Evolutionary conservation across 2,113 vertebrate genomes (phyloP).

Genomic region (Montifringilla adamsi): DNA sequence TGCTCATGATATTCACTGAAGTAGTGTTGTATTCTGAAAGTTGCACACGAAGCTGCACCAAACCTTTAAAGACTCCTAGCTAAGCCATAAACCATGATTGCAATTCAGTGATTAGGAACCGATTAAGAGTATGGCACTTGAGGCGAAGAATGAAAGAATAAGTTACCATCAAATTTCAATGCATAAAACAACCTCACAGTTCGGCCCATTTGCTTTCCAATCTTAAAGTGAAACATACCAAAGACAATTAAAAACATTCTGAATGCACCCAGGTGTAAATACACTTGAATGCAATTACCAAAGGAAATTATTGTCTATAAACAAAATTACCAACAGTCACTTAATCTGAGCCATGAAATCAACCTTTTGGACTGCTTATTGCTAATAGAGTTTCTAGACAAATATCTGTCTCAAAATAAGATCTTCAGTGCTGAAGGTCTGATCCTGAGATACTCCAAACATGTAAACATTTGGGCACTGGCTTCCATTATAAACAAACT

Average conservation of each 20-base stretch:
- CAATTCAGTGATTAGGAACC: slow-evolving; percentile 14
- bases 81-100: slow-evolving; percentile 17
- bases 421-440: background rate
- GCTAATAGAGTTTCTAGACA: background rate
- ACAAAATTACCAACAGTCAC: background rate
- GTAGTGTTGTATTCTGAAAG: background rate
- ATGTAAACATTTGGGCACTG: background rate
- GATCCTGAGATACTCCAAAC: background rate
- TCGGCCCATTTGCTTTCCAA: background rate
- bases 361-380: background rate
- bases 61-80: slow-evolving; percentile 9
- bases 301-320: slow-evolving; percentile 6
- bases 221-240: background rate
- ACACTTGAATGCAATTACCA: background rate
- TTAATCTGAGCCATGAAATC: slow-evolving; percentile 6
- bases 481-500: background rate
- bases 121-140: slow-evolving; percentile 1
- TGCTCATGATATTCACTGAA: background rate
- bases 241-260: slow-evolving; percentile 24
- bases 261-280: slow-evolving; percentile 31
- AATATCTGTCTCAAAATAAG: background rate
- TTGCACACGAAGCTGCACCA: background rate
- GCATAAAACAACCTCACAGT: background rate
- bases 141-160: slow-evolving; percentile 9
- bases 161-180: background rate